Percentiles rank a stretch among this genome's conserved stretches.
Evolutionary conservation across 2,113 vertebrate genomes (phyloP).

Genomic region (Sitta europaea): DNA sequence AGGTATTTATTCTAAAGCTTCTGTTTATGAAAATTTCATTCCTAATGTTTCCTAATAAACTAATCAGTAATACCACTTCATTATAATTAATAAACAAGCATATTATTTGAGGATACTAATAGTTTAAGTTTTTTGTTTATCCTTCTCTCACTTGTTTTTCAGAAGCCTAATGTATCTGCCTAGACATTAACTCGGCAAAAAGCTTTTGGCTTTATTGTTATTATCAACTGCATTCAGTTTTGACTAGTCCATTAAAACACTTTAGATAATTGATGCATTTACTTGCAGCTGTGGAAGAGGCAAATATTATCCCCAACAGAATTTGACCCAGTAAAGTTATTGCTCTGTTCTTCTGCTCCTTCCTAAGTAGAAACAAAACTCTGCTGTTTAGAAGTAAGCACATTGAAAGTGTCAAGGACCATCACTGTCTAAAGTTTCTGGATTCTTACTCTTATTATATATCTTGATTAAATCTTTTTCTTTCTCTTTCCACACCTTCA

Average conservation of each 20-base stretch:
- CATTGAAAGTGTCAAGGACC: not conserved
- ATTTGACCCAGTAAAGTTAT: not conserved
- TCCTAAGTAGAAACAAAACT: not conserved
- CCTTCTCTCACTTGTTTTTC: not conserved
- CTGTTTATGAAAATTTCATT: constrained; percentile 3
- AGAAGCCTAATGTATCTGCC: not conserved
- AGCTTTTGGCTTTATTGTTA: not conserved
- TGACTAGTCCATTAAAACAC: not conserved
- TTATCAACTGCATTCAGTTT: not conserved
- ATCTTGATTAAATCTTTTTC: not conserved
- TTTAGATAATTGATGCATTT: not conserved
- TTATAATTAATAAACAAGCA: constrained; percentile 41
- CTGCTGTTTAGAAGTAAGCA: not conserved
- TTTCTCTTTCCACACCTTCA: not conserved
- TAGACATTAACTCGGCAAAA: not conserved
- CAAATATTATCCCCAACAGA: not conserved
- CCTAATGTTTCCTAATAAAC: not conserved
- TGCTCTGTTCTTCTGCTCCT: not conserved
- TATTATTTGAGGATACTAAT: constrained; percentile 7
- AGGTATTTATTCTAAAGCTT: not conserved
- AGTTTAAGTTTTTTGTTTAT: not conserved
- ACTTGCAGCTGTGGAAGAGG: not conserved
- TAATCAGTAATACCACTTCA: constrained; percentile 3
- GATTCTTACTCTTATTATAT: not conserved
- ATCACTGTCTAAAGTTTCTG: not conserved